Base-by-base conservation (phyloP, 2,888 invertebrate genomes). In the Onthophagus sagittarius region DNA sequence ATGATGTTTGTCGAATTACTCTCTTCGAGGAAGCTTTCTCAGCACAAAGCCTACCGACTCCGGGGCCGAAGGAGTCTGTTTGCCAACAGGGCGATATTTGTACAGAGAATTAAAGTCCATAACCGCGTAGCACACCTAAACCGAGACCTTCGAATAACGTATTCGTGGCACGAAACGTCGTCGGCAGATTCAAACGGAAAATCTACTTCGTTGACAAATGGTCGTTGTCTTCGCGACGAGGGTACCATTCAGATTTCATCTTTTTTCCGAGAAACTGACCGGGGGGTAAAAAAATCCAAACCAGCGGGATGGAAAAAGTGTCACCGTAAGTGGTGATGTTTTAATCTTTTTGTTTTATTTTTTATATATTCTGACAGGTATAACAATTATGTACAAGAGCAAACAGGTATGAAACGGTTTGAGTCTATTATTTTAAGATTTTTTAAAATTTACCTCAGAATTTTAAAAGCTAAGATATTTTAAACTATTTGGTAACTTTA, bases 211-310 rank as follows among this genome's bases (percentile, higher is more conserved):
- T 67, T 67, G 67, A 23, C 67, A 67, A 67, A 67, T 67, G 67
- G 15, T 5, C n/a, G 67, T 32, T 67, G 67, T 67, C 67, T 23
- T 32, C 31, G 31, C 23, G 31, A 31, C 15, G 31, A 23, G 15
- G 67, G 9, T 31, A 67, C 67, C 23, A 67, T 67, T 67, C 67
- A 67, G 67, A 67, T 67, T 67, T 67, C 67, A 67, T 67, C 67
- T 67, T 67, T 67, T 67, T 67, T 67, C 67, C n/a, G 15, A 23
- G 67, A 23, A 67, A 31, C n/a, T n/a, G 32, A 31, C 23, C 67
- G n/a, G 23, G 67, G 67, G 67, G 67, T 67, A 23, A 67, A 67
- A 31, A 67, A 53, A 9, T 11, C 39, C 9, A 67, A 31, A n/a
- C 23, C 15, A n/a, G n/a, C 23, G n/a, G 23, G 31, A 13, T 15